These are phyloP conservation scores for Synodontis membranacea DNA, from an alignment of 2,113 vertebrate species.

Conservation along the genomic window DNA sequence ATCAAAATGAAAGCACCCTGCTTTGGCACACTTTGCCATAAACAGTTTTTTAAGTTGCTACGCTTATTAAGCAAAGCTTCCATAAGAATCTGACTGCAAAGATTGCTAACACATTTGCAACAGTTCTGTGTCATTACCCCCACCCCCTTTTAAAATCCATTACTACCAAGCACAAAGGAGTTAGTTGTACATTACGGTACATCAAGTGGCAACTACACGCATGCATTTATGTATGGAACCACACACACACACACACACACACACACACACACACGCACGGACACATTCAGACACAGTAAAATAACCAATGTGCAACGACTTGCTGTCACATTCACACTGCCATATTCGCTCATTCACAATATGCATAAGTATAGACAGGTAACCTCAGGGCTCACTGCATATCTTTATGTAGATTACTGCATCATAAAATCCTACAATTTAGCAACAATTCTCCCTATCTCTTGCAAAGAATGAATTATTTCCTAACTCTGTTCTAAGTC, in stretches of 20 bases:
- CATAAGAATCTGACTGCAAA: conserved; percentile 1
- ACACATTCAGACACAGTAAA: background rate
- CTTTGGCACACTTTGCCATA: background rate
- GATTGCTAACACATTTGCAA: conserved; percentile 5
- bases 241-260: background rate
- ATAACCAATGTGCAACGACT: background rate
- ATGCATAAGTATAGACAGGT: background rate
- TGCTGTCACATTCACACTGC: background rate
- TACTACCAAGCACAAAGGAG: background rate
- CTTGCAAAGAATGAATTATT: background rate
- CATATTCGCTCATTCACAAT: background rate
- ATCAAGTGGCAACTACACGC: background rate
- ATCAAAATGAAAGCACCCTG: too few species aligned
- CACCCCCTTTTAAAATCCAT: background rate
- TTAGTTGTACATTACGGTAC: background rate
- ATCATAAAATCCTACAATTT: background rate
- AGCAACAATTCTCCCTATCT: background rate
- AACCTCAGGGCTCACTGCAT: background rate
- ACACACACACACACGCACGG: background rate
- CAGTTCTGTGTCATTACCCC: background rate
- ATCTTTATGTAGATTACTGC: background rate
- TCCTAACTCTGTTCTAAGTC: background rate
- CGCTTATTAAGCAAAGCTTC: background rate
- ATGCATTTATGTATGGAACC: background rate
- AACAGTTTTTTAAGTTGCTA: background rate